A percentile compares a stretch with the other conserved stretches of the same genome.
These are phyloP conservation scores for Prorops nasuta DNA, from an alignment of 1,140 invertebrate species.

Conservation along the genomic window DNA sequence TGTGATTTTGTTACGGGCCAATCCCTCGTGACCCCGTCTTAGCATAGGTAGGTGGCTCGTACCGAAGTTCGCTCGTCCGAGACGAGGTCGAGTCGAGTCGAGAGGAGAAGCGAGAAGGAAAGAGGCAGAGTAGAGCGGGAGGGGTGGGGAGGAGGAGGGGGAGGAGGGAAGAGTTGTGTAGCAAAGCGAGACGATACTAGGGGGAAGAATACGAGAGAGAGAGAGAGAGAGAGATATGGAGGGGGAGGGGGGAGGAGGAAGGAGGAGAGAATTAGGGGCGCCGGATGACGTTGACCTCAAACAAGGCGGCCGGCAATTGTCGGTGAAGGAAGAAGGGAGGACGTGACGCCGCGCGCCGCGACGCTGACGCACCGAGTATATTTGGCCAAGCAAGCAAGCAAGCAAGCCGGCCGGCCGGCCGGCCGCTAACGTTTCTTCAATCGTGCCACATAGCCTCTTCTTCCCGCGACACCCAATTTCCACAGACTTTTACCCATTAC, in stretches of 20 bases:
- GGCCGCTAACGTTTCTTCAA: slow-evolving; percentile 25
- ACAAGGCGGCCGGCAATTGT: slow-evolving; percentile 40
- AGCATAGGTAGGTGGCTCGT: slow-evolving; percentile 14
- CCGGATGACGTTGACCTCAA: slow-evolving; percentile 44
- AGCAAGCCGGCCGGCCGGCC: too few species aligned
- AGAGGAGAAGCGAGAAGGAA: slow-evolving; percentile 14
- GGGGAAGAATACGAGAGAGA: too few species aligned
- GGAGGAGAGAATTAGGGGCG: slow-evolving; percentile 15
- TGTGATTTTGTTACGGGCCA: too few species aligned
- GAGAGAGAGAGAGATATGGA: background rate
- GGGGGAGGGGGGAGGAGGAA: slow-evolving; percentile 7
- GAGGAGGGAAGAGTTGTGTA: slow-evolving; percentile 10
- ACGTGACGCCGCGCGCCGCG: slow-evolving; percentile 49
- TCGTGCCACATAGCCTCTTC: slow-evolving; percentile 21
- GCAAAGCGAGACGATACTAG: slow-evolving; percentile 14
- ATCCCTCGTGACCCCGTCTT: too few species aligned
- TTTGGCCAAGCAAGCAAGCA: slow-evolving; percentile 21
- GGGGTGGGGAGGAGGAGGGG: slow-evolving; percentile 1
- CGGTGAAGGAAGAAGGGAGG: slow-evolving; percentile 39
- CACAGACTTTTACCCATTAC: background rate
- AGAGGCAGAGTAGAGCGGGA: slow-evolving; percentile 6
- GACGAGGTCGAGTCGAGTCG: slow-evolving; percentile 13
- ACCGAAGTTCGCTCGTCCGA: slow-evolving; percentile 27
- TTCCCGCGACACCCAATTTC: slow-evolving; percentile 10
- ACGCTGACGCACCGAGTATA: slow-evolving; percentile 50